phyloP scores from a whole-genome alignment of 2,113 vertebrate genomes.

The Channa maculata region DNA sequence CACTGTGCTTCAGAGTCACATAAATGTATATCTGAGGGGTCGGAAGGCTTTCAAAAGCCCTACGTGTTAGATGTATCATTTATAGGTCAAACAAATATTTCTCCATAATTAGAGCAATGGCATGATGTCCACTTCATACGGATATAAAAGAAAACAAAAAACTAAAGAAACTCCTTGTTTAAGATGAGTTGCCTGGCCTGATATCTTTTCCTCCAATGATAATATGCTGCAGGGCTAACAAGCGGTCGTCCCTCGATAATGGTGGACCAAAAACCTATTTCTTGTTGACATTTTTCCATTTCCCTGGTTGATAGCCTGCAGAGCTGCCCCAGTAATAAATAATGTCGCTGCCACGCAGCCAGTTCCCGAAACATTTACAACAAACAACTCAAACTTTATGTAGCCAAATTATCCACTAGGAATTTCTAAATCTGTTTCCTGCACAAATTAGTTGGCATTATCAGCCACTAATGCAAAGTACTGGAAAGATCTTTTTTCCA shows the following conservation, averaged over 20 bases:
- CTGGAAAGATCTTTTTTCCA: conserved; percentile 34
- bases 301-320: conserved; percentile 53
- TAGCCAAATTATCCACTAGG: not conserved
- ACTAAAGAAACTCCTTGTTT: not conserved
- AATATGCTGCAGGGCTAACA: conserved; percentile 47
- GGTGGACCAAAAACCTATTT: conserved; percentile 77
- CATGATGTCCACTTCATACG: conserved; percentile 1
- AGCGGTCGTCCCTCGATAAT: conserved; percentile 51
- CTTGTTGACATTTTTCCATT: conserved; percentile 64
- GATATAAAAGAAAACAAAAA: not conserved
- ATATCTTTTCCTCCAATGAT: conserved; percentile 33
- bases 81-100: not conserved
- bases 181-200: conserved; percentile 37
- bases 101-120: not conserved
- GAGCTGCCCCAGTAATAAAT: conserved; percentile 69
- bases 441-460: conserved; percentile 22
- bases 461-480: conserved; percentile 18
- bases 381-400: conserved; percentile 9
- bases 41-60: conserved; percentile 1
- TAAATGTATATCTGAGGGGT: not conserved
- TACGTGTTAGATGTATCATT: not conserved
- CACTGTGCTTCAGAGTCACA: not conserved
- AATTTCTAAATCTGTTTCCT: conserved; percentile 11
- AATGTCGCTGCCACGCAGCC: conserved; percentile 39
- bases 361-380: conserved; percentile 32